Evolutionary conservation across 2,113 vertebrate species (phyloP), one percentile per base, ranked within the genome.

Genomic region (Cavia porcellus): DNA sequence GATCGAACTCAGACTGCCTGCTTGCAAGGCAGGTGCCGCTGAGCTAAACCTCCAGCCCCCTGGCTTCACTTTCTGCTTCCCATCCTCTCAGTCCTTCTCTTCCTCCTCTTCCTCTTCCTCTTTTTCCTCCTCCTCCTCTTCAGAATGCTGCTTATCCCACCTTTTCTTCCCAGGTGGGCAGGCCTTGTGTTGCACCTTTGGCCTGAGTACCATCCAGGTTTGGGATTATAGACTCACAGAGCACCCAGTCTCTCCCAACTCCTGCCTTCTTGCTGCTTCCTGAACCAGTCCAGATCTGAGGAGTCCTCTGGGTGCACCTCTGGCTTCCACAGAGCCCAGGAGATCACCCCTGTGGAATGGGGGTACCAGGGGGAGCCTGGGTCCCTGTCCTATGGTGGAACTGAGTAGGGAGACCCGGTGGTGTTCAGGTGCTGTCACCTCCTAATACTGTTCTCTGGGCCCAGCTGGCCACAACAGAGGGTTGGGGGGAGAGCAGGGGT

Each of bases 401-500:
- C 42, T 47, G 74, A 45, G 74, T 12, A 47, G 45, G 42, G 45
- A 24, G 13, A 3, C 20, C 14, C 3, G 0, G 3, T 5, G 77
- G 2, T 28, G 0, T 7, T 32, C 1, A 19, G n/a, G 2, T 20
- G 35, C 82, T 25, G 55, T 52, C 42, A 15, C 70, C 35, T 68
- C 68, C 1, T 24, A 61, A 45, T 7, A 3, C 5, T 20, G 35
- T 85, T 83, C 62, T 94, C 20, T 17, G 72, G 30, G 38, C 32
- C 0, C 0, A 24, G 14, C 50, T 4, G 7, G 15, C 5, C 3
- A 1, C 32, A 38, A 4, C 24, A 17, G 19, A 12, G 55, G 55
- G 55, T 19, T 57, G 14, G 25, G 7, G 14, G 28, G 45, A 45
- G 24, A 30, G 5, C 74, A 77, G 66, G 66, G 32, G 32, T 68